These are phyloP conservation scores for Rhinolophus ferrumequinum DNA, from an alignment of 2,113 vertebrate genomes.

Conservation along the genomic window DNA sequence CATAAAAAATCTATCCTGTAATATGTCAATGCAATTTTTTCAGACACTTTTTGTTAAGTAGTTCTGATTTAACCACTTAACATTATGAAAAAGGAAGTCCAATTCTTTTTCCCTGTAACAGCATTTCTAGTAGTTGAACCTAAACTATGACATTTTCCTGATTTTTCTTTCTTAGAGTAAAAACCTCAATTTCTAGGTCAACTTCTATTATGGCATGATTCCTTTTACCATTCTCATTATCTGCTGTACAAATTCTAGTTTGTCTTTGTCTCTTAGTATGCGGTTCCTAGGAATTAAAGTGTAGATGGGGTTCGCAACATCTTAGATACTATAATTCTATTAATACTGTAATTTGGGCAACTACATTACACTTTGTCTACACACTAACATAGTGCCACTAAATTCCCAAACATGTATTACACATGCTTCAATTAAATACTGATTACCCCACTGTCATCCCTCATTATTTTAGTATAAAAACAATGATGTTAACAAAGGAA, in stretches of 20 bases:
- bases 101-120: neutral
- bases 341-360: neutral
- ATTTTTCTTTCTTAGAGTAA: neutral
- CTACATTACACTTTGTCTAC: neutral
- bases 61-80: neutral
- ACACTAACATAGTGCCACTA: neutral
- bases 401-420: neutral
- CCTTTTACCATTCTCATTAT: neutral
- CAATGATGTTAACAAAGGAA: neutral
- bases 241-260: neutral
- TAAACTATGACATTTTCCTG: neutral
- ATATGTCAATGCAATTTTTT: neutral
- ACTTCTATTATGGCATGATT: neutral
- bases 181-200: neutral
- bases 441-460: neutral
- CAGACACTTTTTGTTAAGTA: neutral
- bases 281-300: neutral
- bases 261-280: neutral
- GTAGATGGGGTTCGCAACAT: neutral
- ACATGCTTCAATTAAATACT: neutral
- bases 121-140: neutral
- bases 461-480: neutral
- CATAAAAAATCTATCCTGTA: neutral
- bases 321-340: neutral
- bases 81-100: neutral